Base-by-base conservation (phyloP, 2,113 vertebrate species). In the Pygoscelis antarcticus region DNA sequence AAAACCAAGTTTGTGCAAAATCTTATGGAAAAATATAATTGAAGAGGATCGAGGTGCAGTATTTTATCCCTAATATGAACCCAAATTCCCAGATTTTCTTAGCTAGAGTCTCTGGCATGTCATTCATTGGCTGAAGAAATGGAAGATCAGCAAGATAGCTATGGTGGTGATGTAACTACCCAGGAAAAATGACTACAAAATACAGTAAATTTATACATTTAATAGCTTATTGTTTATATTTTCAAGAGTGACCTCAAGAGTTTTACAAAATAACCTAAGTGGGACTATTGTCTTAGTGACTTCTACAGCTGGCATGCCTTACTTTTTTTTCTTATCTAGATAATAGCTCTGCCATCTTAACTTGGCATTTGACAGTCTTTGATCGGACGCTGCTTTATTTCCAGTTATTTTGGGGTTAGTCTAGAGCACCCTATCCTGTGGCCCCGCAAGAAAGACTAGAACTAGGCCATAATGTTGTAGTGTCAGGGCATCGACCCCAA, bases 401-500 rank as follows among this genome's bases (percentile, higher is more conserved):
- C 11, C 26, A 25, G 32, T 40, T 72, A 47, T 77, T 68, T 78
- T 52, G 1, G 5, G 23, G 32, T 70, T 65, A 74, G 7, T 23
- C 19, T 38, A 34, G 30, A 89, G 38, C 30, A 34, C 27, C 57
- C 58, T 51, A 20, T 62, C 40, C 40, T 46, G 44, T 29, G 74
- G 52, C 26, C 51, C 13, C 10, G 1, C 34, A 44, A 26, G 36
- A 32, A 66, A 78, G 66, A 23, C 32, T 26, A 57, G 26, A 46
- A 40, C n/a, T 40, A 38, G 32, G 13, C 27, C 14, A 7, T 8
- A 40, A 32, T 2, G 3, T 7, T 0, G 0, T 10, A 2, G 1
- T 16, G 20, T 40, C 27, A 26, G 7, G 27, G 29, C 6, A 51
- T 21, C 3, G 9, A 14, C n/a, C 49, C 69, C 5, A 3, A 66